Evolutionary conservation across 2,113 vertebrate species (phyloP).

Genomic region (Caranx ignobilis): DNA sequence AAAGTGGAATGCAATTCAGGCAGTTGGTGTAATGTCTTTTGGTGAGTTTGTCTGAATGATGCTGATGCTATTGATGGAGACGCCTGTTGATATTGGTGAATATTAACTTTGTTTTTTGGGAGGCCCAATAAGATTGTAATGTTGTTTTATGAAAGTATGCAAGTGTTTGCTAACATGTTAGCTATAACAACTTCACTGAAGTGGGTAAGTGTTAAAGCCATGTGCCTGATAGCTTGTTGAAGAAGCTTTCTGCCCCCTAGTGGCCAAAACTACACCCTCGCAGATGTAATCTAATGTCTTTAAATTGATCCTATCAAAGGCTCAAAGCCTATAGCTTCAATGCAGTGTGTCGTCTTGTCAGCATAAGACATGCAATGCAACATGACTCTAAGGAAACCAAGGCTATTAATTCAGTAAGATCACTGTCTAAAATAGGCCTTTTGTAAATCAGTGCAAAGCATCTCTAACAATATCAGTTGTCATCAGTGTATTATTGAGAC

Average conservation of each 20-base stretch:
- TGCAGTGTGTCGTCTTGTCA: background rate
- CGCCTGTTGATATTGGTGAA: background rate
- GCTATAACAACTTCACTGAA: background rate
- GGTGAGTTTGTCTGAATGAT: conserved; percentile 84
- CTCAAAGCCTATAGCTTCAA: background rate
- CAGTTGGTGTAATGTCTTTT: conserved; percentile 95
- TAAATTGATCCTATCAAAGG: conserved; percentile 5
- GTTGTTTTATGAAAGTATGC: background rate
- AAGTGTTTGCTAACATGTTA: background rate
- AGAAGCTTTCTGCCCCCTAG: background rate
- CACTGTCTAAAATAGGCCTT: background rate
- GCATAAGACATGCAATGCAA: background rate
- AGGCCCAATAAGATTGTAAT: background rate
- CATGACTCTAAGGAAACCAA: background rate
- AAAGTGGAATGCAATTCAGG: conserved; percentile 91
- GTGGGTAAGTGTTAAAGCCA: background rate
- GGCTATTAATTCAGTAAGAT: background rate
- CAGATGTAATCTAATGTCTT: conserved; percentile 1
- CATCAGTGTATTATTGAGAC: background rate
- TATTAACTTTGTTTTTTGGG: background rate
- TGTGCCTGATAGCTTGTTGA: background rate
- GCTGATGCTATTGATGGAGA: background rate
- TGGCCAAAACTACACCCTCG: background rate
- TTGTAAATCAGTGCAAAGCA: conserved; percentile 1
- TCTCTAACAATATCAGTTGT: conserved; percentile 8